Evolutionary conservation across 2,888 invertebrate genomes (phyloP).

Genomic region (Merodon equestris): DNA sequence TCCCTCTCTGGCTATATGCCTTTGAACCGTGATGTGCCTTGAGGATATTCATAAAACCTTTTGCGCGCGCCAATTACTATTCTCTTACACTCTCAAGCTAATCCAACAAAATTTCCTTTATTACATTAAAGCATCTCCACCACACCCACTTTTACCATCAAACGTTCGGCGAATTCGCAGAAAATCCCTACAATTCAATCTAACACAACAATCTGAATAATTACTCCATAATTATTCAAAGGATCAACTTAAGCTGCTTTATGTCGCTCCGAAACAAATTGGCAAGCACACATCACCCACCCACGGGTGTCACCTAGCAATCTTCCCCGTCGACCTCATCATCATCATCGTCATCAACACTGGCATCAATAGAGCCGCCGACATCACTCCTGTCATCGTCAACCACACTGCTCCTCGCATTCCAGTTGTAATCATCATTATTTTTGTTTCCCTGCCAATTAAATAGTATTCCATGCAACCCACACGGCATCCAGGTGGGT

Average conservation of each 20-base stretch:
- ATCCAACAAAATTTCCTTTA: no score
- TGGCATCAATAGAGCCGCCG: background rate
- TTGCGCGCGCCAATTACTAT: no score
- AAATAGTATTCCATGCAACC: conserved; percentile 42
- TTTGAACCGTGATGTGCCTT: no score
- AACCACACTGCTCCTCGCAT: background rate
- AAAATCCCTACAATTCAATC: conserved; percentile 52
- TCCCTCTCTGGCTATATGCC: no score
- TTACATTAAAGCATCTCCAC: no score
- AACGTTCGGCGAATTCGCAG: conserved; percentile 10
- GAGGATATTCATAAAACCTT: no score
- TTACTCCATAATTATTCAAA: conserved; percentile 58
- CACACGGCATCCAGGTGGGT: background rate
- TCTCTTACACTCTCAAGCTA: no score
- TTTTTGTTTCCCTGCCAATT: conserved; percentile 57
- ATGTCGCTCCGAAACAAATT: conserved; percentile 50
- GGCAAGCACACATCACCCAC: conserved; percentile 7
- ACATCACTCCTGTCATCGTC: background rate
- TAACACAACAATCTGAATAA: conserved; percentile 62
- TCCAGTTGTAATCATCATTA: conserved; percentile 55
- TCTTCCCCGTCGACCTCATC: conserved; percentile 1
- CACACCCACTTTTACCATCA: conserved; percentile 1
- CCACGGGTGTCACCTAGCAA: background rate
- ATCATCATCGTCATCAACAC: background rate
- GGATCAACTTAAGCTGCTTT: conserved; percentile 50